Conservation (phyloP, 2,888 invertebrate genomes). For the Baronia brevicornis region DNA sequence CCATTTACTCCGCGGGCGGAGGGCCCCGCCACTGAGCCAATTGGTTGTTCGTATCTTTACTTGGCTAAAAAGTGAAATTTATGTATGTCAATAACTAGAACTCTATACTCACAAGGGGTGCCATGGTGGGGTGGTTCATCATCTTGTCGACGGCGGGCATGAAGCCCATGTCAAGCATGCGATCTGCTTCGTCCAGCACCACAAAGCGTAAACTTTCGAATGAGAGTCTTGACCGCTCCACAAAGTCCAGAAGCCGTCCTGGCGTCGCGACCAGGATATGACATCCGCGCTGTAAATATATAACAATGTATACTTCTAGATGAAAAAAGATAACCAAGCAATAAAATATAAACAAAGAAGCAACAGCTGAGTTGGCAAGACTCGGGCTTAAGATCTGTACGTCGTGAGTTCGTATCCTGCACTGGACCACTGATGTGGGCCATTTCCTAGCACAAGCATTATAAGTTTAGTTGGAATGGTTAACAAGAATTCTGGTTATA, state of each 20-base stretch:
- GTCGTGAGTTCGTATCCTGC: no score
- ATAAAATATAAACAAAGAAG: neutral
- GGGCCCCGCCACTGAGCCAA: no score
- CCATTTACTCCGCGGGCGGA: no score
- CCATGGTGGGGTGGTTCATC: slow-evolving; percentile 88
- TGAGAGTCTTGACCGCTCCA: slow-evolving; percentile 92
- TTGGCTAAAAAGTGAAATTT: neutral
- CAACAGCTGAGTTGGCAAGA: no score
- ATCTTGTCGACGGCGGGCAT: slow-evolving; percentile 95
- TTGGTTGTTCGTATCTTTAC: neutral
- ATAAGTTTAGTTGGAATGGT: no score
- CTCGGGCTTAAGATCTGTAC: no score
- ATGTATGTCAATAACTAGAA: neutral
- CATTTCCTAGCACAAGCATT: no score
- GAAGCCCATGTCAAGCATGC: slow-evolving; percentile 99
- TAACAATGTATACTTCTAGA: slow-evolving; percentile 4
- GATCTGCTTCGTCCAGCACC: slow-evolving; percentile 98
- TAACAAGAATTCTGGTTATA: no score
- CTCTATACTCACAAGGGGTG: slow-evolving; percentile 76
- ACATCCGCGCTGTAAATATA: slow-evolving; percentile 80
- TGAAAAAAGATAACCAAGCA: neutral
- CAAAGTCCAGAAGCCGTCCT: slow-evolving; percentile 96
- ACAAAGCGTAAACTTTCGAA: slow-evolving; percentile 91
- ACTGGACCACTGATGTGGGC: no score
- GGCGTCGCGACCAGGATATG: slow-evolving; percentile 98